Percentiles rank a stretch among this genome's conserved stretches.
Evolutionary conservation across 2,888 invertebrate species (phyloP).

Genomic region (Spatulosminthurus flaviceps): DNA sequence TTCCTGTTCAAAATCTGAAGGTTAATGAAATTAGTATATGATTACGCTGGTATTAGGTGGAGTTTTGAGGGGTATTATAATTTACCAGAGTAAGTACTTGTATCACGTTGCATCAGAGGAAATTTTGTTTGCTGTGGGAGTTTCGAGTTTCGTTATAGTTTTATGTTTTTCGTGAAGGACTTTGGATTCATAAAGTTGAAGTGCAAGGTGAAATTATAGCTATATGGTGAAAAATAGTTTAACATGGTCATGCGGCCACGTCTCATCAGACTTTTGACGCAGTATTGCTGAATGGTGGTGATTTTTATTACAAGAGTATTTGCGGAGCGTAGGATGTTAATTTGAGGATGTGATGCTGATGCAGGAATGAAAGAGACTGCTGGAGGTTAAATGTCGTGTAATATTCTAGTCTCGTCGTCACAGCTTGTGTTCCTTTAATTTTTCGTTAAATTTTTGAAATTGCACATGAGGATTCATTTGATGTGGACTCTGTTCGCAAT

Average conservation of each 20-base stretch:
- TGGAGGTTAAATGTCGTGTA: conserved; percentile 18
- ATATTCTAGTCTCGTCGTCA: conserved; percentile 36
- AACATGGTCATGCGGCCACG: neutral
- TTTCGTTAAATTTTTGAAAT: neutral
- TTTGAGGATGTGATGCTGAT: neutral
- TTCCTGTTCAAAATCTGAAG: neutral
- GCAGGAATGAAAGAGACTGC: conserved; percentile 15
- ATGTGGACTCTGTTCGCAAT: no score
- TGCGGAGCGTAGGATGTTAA: conserved; percentile 7
- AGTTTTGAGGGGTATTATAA: neutral
- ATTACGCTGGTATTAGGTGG: neutral
- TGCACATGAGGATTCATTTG: no score
- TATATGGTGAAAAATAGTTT: neutral
- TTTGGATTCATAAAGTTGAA: conserved; percentile 36
- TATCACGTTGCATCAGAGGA: neutral
- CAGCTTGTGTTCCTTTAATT: neutral
- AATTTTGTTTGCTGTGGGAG: conserved; percentile 18
- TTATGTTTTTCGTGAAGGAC: conserved; percentile 42
- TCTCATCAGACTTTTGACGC: neutral
- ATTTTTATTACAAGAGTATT: conserved; percentile 25
- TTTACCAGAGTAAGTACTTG: neutral
- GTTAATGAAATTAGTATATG: neutral
- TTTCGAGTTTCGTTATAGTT: conserved; percentile 19
- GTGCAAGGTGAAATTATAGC: conserved; percentile 32
- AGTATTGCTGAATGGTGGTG: neutral